A percentile compares a stretch with the other conserved stretches of the same genome.
Evolutionary conservation across 1,140 invertebrate genomes (phyloP).

Genomic region (Conus ventricosus): DNA sequence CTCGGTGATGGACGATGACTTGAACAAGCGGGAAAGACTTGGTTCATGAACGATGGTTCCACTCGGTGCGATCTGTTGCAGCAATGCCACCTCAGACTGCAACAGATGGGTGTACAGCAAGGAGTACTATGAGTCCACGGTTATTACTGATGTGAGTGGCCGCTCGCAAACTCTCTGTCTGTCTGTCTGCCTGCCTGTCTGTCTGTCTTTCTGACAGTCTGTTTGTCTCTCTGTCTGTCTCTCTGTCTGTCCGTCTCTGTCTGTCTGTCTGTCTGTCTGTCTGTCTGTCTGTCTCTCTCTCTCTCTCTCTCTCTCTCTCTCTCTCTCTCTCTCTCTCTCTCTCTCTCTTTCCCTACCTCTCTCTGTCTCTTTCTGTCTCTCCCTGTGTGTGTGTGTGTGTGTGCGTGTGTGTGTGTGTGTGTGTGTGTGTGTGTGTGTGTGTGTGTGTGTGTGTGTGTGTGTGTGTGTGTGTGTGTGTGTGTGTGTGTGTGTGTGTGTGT

Average conservation of each 20-base stretch:
- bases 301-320: neutral
- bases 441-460: too few relatives aligned
- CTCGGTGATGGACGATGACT: too few relatives aligned
- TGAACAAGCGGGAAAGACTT: too few relatives aligned
- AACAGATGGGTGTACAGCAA: conserved; percentile 48
- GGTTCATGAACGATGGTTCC: too few relatives aligned
- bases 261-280: neutral
- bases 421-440: neutral
- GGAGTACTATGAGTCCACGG: conserved; percentile 31
- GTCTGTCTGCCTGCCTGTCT: too few relatives aligned
- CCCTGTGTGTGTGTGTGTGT: neutral
- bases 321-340: neutral
- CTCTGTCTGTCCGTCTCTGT: neutral
- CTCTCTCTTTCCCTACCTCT: neutral
- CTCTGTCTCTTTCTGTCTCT: neutral
- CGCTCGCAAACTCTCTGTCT: too few relatives aligned
- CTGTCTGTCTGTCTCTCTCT: neutral
- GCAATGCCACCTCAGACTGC: conserved; percentile 16
- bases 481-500: too few relatives aligned
- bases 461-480: too few relatives aligned
- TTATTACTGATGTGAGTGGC: conserved; percentile 37
- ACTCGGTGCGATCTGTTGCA: neutral
- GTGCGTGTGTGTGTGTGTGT: neutral
- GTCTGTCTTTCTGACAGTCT: neutral
- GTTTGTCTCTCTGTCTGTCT: neutral